Base-by-base conservation (phyloP, 2,888 invertebrate species). In the Limnephilus auricula region DNA sequence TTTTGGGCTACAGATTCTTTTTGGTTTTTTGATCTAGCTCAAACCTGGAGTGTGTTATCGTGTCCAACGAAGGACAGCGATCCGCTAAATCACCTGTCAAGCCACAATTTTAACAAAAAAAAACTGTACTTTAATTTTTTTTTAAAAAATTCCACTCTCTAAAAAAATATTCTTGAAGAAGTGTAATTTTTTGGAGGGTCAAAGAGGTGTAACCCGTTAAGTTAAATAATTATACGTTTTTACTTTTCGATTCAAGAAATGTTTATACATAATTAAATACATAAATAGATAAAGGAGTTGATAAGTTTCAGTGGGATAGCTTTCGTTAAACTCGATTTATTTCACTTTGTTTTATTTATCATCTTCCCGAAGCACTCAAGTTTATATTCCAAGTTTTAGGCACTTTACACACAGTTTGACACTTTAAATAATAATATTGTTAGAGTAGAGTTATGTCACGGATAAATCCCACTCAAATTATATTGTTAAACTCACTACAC, bases 371-470 rank as follows among this genome's bases (percentile, higher is more conserved):
- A 82, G 25, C 82, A 82, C 82, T 82, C 82, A 82, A 32, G 10
- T 82, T 82, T 82, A 82, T 82, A 82, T 82, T 82, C 32, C 18
- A 82, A 82, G 32, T 82, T 82, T 82, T 34, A 34, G 65, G n/a
- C 65, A 65, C 65, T 65, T 65, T 65, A 65, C 25, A n/a, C 25
- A 65, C 65, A 65, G 65, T 65, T 65, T 65, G 25, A 25, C 65
- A 65, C 65, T 65, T 65, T 9, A n/a, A n/a, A 65, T 65, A 25
- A 65, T 65, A 65, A 65, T 25, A 25, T 65, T 65, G 65, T 65
- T 25, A 65, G 65, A 25, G 65, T 9, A 65, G n/a, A 65, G 65
- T 65, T 65, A 50, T n/a, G 65, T 65, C 65, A n/a, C 10, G 65
- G 65, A 65, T 65, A 65, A 65, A 65, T 65, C 25, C 25, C 65